Percentiles rank a stretch among this genome's conserved stretches.
phyloP scores from a whole-genome alignment of 1,140 invertebrate genomes.

The Drosophila melanica region DNA sequence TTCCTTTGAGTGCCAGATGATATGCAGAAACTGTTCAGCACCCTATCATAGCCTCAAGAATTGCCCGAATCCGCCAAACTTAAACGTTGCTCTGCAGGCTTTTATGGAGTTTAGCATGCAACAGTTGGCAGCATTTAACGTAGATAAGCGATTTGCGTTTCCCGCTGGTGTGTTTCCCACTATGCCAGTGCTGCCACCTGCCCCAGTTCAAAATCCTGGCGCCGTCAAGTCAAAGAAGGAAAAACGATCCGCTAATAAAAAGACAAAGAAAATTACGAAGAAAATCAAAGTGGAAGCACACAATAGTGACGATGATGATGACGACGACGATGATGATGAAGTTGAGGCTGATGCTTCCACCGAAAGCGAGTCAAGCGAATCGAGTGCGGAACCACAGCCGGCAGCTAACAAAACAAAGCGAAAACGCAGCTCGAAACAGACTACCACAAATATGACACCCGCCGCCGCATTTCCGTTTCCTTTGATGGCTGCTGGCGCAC shows the following conservation, averaged over 20 bases:
- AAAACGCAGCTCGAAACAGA: constrained; percentile 49
- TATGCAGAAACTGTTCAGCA: constrained; percentile 70
- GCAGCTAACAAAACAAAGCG: constrained; percentile 42
- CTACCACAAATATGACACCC: constrained; percentile 24
- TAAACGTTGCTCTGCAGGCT: constrained; percentile 65
- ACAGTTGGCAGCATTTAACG: constrained; percentile 58
- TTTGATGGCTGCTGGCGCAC: constrained; percentile 54
- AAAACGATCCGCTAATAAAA: constrained; percentile 29
- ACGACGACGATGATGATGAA: constrained; percentile 47
- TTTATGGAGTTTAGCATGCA: constrained; percentile 79
- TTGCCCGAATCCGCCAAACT: constrained; percentile 68
- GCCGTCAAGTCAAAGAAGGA: constrained; percentile 56
- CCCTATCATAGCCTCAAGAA: constrained; percentile 68
- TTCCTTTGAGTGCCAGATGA: constrained; percentile 78
- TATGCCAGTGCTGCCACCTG: neutral
- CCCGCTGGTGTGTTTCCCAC: constrained; percentile 28
- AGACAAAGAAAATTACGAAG: constrained; percentile 50
- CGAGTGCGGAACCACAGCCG: constrained; percentile 46
- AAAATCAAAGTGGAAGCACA: constrained; percentile 55
- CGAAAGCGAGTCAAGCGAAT: constrained; percentile 51
- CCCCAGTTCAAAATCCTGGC: neutral
- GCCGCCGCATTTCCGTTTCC: constrained; percentile 59
- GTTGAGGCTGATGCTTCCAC: constrained; percentile 33
- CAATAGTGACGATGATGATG: constrained; percentile 46
- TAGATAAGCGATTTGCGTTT: constrained; percentile 57